phyloP scores from a whole-genome alignment of 1,140 invertebrate genomes.

The Coptotermes formosanus region DNA sequence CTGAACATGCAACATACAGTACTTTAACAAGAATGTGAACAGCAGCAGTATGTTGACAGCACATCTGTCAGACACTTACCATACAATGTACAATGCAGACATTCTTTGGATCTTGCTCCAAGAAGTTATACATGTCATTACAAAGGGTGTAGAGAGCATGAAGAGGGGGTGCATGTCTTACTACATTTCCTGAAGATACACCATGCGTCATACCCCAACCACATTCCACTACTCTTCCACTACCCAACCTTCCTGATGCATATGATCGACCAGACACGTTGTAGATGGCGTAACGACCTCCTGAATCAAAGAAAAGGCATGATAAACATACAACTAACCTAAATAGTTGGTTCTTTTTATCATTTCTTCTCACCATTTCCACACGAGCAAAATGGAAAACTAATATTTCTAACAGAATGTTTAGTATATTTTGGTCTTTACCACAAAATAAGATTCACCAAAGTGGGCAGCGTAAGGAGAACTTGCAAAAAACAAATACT shows the following conservation, averaged over 20 bases:
- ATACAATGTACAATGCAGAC: conserved; percentile 84
- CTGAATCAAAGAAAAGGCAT: conserved; percentile 34
- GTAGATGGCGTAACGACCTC: conserved; percentile 73
- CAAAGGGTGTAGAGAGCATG: conserved; percentile 77
- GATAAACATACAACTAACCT: neutral
- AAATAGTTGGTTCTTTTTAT: too few relatives aligned
- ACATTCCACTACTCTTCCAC: conserved; percentile 58
- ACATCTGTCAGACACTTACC: conserved; percentile 54
- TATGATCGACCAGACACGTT: conserved; percentile 72
- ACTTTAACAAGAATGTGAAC: too few relatives aligned
- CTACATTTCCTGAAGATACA: conserved; percentile 58
- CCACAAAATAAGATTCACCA: too few relatives aligned
- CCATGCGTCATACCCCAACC: conserved; percentile 54
- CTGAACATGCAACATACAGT: too few relatives aligned
- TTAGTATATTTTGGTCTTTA: too few relatives aligned
- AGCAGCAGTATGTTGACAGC: too few relatives aligned
- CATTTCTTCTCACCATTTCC: too few relatives aligned
- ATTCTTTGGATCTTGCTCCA: conserved; percentile 76
- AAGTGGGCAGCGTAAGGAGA: too few relatives aligned
- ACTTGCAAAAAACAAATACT: too few relatives aligned
- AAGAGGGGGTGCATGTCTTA: conserved; percentile 70
- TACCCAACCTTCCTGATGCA: conserved; percentile 54
- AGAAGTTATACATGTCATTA: conserved; percentile 83
- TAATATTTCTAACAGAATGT: too few relatives aligned
- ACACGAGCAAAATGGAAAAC: too few relatives aligned